phyloP scores from a whole-genome alignment of 2,797 vertebrate species.

The Rhinophrynus dorsalis region DNA sequence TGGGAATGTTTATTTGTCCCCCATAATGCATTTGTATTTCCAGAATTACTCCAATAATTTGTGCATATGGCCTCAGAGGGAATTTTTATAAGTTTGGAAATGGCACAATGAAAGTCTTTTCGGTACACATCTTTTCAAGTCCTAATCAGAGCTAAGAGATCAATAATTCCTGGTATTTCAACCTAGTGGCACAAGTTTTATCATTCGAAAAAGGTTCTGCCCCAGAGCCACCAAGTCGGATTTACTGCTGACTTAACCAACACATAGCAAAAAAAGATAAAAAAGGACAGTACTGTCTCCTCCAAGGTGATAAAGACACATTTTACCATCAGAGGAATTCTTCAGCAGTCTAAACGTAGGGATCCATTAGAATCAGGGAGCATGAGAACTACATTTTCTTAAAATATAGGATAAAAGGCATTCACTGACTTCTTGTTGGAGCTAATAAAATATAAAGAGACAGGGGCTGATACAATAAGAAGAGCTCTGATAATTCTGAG shows the following conservation, averaged over 20 bases:
- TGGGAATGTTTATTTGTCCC: too few species aligned
- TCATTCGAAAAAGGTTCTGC: slow-evolving; percentile 32
- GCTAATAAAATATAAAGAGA: too few species aligned
- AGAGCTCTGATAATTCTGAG: too few species aligned
- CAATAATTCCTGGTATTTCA: slow-evolving; percentile 37
- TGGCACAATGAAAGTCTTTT: neutral
- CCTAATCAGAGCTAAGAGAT: slow-evolving; percentile 36
- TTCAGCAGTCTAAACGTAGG: neutral
- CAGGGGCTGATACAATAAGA: too few species aligned
- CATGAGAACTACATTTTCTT: neutral
- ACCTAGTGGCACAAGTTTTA: slow-evolving; percentile 28
- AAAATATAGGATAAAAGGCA: neutral
- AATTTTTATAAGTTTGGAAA: neutral
- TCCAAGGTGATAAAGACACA: slow-evolving; percentile 36
- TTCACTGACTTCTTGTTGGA: neutral
- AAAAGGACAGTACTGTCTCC: slow-evolving; percentile 18
- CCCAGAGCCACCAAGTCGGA: slow-evolving; percentile 29
- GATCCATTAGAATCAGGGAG: neutral
- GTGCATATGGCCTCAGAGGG: too few species aligned
- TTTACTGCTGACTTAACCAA: slow-evolving; percentile 31
- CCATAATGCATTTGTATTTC: too few species aligned
- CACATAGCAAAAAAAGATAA: slow-evolving; percentile 12
- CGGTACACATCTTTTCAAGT: too few species aligned
- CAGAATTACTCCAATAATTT: too few species aligned
- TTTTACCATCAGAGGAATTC: neutral